Evolutionary conservation across 2,113 vertebrate genomes (phyloP).

Genomic region (Antennarius striatus): DNA sequence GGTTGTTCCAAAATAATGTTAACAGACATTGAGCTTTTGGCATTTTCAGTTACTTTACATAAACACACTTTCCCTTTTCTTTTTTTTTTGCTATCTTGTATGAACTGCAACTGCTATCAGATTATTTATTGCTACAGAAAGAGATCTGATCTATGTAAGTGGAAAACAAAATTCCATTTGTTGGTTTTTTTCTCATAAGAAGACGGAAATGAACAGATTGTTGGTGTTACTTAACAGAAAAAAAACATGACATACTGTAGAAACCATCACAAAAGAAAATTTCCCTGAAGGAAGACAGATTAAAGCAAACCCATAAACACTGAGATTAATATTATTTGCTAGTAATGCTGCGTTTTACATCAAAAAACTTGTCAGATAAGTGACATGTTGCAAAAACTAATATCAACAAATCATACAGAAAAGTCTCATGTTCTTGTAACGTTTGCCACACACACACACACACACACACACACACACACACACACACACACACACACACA

Average conservation of each 20-base stretch:
- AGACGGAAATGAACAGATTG: conserved; percentile 10
- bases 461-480: too few species aligned
- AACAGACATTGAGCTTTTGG: conserved; percentile 10
- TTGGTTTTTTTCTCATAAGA: neutral
- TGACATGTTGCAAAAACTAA: neutral
- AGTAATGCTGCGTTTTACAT: neutral
- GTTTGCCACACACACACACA: too few species aligned
- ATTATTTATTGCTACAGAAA: conserved; percentile 7
- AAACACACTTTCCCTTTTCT: conserved; percentile 17
- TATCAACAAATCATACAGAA: too few species aligned
- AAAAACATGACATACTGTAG: neutral
- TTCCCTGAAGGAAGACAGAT: neutral
- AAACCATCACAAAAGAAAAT: too few species aligned
- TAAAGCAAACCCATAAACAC: neutral
- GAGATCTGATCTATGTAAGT: conserved; percentile 23
- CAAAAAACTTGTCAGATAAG: neutral
- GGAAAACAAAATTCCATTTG: neutral
- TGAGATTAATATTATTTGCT: neutral
- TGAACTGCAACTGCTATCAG: conserved; percentile 5
- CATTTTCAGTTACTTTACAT: conserved; percentile 6
- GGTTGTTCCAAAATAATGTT: conserved; percentile 16
- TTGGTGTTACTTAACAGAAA: neutral
- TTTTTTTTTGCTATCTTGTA: conserved; percentile 7
- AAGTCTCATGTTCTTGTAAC: too few species aligned
- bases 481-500: too few species aligned